Base-by-base conservation (phyloP, 2,797 vertebrate species). In the Danio albolineatus region DNA sequence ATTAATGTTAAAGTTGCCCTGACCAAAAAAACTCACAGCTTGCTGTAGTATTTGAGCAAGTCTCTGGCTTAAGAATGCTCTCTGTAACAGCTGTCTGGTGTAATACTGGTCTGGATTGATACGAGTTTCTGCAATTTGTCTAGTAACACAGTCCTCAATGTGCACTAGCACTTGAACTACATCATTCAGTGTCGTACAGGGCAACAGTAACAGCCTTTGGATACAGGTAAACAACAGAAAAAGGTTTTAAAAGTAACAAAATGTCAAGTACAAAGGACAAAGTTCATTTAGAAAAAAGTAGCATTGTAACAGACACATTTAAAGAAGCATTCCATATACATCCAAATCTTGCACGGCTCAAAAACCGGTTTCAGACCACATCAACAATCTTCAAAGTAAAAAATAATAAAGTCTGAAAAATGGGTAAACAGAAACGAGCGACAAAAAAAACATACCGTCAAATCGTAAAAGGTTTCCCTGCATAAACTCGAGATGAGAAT, bases 401-500 rank as follows among this genome's bases (percentile, higher is more conserved):
- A 44, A 46, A 48, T n/a, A 43, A 53, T 73, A 73, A 86, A 67
- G 64, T 8, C 28, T 28, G 28, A 28, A 28, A n/a, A 28, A 28
- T 28, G 28, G 28, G 28, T 44, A 69, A n/a, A 73, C 2, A 64
- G 53, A 41, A 48, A 38, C 28, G 56, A 66, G 14, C n/a, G 51
- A 84, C 12, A 10, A 53, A 49, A 7, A 17, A 39, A 64, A 82
- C n/a, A n/a, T n/a, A 57, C 19, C 16, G 75, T 65, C 36, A 74
- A 78, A 79, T 57, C 51, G 21, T 16, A 56, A 60, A 64, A 57
- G 46, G 41, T 84, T 86, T 87, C 91, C 91, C 92, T 91, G 91
- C 88, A 86, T 80, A 84, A 57, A 89, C 81, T 86, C 86, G 72
- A 83, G 84, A 43, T n/a, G 65, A 60, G 21, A 39, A 62, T 78